These are phyloP conservation scores for Grammomys surdaster DNA, from an alignment of 2,113 vertebrate genomes.

Conservation along the genomic window DNA sequence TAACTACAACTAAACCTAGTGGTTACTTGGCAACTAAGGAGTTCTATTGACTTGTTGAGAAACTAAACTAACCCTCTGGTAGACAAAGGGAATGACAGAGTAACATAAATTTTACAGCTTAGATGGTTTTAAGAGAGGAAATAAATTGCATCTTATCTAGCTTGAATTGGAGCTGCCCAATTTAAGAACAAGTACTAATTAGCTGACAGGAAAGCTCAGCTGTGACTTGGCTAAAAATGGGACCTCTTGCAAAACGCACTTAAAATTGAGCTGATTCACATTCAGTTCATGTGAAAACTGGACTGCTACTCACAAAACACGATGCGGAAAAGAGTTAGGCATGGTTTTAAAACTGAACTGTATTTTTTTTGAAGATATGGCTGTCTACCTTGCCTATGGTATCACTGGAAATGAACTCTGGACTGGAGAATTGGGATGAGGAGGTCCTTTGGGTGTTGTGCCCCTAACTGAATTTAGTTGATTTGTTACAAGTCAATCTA, in stretches of 20 bases:
- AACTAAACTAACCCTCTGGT: slow-evolving; percentile 18
- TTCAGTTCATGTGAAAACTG: slow-evolving; percentile 54
- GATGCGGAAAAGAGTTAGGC: slow-evolving; percentile 41
- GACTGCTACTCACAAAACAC: slow-evolving; percentile 58
- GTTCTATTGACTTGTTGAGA: slow-evolving; percentile 23
- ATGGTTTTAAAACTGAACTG: slow-evolving; percentile 47
- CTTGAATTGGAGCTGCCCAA: slow-evolving; percentile 76
- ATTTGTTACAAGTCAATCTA: slow-evolving; percentile 9
- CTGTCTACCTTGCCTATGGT: slow-evolving; percentile 1
- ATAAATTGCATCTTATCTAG: slow-evolving; percentile 72
- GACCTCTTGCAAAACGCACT: slow-evolving; percentile 65
- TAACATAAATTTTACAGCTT: slow-evolving; percentile 59
- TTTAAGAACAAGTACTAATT: slow-evolving; percentile 84
- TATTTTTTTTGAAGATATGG: slow-evolving; percentile 57
- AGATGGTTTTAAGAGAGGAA: slow-evolving; percentile 77
- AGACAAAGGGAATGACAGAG: neutral
- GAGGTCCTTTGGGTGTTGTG: neutral
- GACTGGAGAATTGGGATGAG: neutral
- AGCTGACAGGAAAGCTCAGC: slow-evolving; percentile 80
- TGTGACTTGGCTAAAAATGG: slow-evolving; percentile 82
- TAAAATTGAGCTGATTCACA: slow-evolving; percentile 66
- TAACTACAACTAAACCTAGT: slow-evolving; percentile 58
- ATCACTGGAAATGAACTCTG: slow-evolving; percentile 31
- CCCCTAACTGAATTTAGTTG: slow-evolving; percentile 1
- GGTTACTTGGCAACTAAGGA: slow-evolving; percentile 69